Conservation (phyloP, 2,113 vertebrate species). For the Cheirogaleus medius region DNA sequence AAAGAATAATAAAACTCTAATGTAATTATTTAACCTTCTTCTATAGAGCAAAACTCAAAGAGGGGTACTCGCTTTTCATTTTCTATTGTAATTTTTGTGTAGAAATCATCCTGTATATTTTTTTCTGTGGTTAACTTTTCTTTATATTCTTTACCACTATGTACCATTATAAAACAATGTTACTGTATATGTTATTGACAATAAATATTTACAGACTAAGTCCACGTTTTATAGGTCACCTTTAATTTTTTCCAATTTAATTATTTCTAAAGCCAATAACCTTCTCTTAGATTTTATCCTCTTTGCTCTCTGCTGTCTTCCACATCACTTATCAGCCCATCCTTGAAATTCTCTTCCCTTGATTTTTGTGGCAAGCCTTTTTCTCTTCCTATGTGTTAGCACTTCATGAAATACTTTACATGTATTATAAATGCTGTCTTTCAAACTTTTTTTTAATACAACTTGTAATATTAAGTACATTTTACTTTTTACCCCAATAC, state of each 20-base stretch:
- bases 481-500: neutral
- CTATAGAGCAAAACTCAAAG: neutral
- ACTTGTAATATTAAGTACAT: neutral
- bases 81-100: neutral
- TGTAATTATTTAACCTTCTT: neutral
- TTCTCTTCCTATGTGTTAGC: neutral
- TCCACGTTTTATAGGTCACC: neutral
- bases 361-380: neutral
- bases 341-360: neutral
- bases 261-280: neutral
- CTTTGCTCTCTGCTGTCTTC: neutral
- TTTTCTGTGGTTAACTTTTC: neutral
- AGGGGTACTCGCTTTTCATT: neutral
- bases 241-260: conserved; percentile 6
- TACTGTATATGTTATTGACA: neutral
- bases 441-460: neutral
- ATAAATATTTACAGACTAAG: neutral
- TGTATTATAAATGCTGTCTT: neutral
- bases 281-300: neutral
- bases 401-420: neutral
- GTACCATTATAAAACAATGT: neutral
- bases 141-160: neutral
- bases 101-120: neutral
- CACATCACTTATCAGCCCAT: neutral
- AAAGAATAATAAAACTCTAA: neutral